Conservation (phyloP, 2,113 vertebrate species). For the Fukomys damarensis region DNA sequence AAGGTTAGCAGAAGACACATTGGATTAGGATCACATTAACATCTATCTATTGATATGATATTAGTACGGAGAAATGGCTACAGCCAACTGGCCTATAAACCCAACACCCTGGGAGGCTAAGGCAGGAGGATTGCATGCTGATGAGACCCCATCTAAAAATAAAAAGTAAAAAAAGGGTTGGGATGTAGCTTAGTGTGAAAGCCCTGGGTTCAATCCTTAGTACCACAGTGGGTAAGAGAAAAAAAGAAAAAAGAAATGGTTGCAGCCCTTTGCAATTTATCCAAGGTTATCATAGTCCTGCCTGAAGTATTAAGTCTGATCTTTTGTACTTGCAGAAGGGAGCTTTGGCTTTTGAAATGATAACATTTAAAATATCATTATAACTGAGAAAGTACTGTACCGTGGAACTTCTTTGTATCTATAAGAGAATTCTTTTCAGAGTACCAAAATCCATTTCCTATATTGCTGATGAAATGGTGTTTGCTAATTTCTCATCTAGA, state of each 20-base stretch:
- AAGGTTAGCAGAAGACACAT: not conserved
- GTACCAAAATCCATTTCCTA: not conserved
- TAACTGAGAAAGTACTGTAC: not conserved
- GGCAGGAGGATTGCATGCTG: not conserved
- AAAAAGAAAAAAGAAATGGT: too few relatives aligned
- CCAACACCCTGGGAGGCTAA: not conserved
- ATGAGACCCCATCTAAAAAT: not conserved
- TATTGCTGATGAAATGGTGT: not conserved
- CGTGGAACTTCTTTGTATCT: not conserved
- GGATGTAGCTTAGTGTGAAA: not conserved
- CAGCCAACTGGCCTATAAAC: not conserved
- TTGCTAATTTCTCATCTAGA: conserved; percentile 19
- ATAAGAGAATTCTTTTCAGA: conserved; percentile 23
- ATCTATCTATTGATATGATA: not conserved
- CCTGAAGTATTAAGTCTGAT: not conserved
- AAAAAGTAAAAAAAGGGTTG: not conserved
- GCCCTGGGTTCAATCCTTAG: not conserved
- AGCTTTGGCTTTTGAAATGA: conserved; percentile 41
- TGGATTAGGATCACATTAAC: not conserved
- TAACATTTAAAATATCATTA: not conserved
- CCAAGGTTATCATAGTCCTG: not conserved
- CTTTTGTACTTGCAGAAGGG: not conserved
- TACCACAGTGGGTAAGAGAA: too few relatives aligned
- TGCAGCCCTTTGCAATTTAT: not conserved
- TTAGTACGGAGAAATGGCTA: not conserved